Percentiles rank a stretch among this genome's conserved stretches.
These are phyloP conservation scores for Entomyzon cyanotis DNA, from an alignment of 2,113 vertebrate species.

Conservation along the genomic window DNA sequence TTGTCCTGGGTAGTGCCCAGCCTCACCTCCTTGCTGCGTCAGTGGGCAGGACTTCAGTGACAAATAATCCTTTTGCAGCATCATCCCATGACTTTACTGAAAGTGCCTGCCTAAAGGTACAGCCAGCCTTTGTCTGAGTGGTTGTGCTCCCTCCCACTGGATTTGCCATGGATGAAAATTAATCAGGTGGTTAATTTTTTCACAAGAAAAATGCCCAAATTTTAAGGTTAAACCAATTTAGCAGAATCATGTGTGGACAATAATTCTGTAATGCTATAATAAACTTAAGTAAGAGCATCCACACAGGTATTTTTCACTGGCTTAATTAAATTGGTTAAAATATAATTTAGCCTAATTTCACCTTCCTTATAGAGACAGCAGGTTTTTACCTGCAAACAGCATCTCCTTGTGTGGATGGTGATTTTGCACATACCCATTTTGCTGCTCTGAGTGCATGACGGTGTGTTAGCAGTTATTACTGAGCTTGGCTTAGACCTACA, in stretches of 20 bases:
- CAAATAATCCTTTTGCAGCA: background rate
- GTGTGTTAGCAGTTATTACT: background rate
- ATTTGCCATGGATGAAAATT: background rate
- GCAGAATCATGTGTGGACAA: background rate
- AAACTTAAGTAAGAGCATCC: background rate
- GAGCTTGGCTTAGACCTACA: background rate
- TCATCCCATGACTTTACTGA: background rate
- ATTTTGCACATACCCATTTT: background rate
- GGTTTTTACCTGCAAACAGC: constrained; percentile 24
- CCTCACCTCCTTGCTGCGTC: background rate
- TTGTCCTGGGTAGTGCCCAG: background rate
- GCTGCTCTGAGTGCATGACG: background rate
- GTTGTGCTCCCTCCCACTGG: background rate
- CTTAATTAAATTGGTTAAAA: constrained; percentile 11
- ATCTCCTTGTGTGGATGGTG: background rate
- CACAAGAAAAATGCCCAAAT: background rate
- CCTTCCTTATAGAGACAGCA: background rate
- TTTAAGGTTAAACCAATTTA: background rate
- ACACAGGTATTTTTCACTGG: background rate
- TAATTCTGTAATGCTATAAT: background rate
- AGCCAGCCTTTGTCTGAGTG: background rate
- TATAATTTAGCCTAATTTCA: background rate
- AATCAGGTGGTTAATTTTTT: background rate
- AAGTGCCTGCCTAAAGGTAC: background rate
- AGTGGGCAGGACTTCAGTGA: background rate